phyloP scores from a whole-genome alignment of 2,113 vertebrate genomes.

The Carettochelys insculpta region DNA sequence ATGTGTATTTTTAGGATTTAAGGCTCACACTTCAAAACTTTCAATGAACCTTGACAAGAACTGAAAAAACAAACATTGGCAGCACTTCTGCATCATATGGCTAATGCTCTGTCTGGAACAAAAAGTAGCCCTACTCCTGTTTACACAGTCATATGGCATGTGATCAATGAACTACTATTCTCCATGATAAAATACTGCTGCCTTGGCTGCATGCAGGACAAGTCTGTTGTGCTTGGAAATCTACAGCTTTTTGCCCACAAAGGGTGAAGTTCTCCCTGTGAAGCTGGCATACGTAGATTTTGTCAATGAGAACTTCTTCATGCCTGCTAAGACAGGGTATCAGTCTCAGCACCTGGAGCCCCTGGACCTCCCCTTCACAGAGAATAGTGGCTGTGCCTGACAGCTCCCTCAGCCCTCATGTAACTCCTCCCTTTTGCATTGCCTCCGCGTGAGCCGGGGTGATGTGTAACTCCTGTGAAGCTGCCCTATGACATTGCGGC shows the following conservation, averaged over 20 bases:
- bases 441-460: background rate
- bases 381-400: background rate
- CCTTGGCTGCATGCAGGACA: background rate
- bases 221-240: background rate
- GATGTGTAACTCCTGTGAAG: rapidly evolving
- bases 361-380: background rate
- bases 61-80: background rate
- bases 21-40: background rate
- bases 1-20: background rate
- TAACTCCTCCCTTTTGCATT: background rate
- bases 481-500: background rate
- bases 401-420: background rate
- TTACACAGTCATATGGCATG: background rate
- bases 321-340: background rate
- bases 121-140: background rate
- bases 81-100: background rate
- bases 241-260: rapidly evolving
- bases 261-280: rapidly evolving
- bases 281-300: background rate
- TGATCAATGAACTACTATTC: background rate
- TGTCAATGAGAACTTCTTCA: background rate
- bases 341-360: background rate
- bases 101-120: background rate
- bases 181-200: background rate
- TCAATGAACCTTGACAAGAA: slow-evolving; percentile 13